These are phyloP conservation scores for Porites evermanni DNA, from an alignment of 92 coral and sea anemone genomes.

Conservation along the genomic window DNA sequence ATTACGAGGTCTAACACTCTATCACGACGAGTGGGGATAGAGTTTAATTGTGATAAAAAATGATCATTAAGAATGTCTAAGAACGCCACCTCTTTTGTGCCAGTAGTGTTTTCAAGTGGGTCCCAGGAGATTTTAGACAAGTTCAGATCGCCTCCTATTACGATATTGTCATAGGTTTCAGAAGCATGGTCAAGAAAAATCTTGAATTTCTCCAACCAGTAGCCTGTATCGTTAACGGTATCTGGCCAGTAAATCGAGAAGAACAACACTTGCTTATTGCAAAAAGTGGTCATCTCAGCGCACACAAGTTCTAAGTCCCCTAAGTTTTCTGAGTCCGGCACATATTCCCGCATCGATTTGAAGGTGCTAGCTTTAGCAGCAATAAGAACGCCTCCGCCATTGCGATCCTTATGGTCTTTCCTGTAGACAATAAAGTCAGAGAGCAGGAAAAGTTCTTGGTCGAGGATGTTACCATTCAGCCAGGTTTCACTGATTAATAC, in stretches of 20 bases:
- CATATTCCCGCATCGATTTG: conserved; percentile 36
- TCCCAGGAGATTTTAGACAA: neutral
- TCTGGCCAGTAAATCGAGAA: conserved; percentile 51
- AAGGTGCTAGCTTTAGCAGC: conserved; percentile 25
- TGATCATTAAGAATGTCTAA: neutral
- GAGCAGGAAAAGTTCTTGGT: conserved; percentile 20
- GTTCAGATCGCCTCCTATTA: neutral
- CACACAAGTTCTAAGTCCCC: conserved; percentile 8
- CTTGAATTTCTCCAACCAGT: conserved; percentile 44
- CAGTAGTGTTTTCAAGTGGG: conserved; percentile 32
- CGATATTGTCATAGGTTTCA: conserved; percentile 23
- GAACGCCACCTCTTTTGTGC: conserved; percentile 52
- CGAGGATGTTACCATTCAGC: conserved; percentile 24
- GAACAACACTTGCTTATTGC: conserved; percentile 25
- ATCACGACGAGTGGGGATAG: conserved; percentile 34
- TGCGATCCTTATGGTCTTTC: conserved; percentile 38
- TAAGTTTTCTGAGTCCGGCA: neutral
- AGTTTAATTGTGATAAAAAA: conserved; percentile 52
- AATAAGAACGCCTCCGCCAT: conserved; percentile 30
- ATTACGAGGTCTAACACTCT: too few species aligned
- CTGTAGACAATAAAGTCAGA: conserved; percentile 35
- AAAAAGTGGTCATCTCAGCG: conserved; percentile 39
- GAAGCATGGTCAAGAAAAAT: conserved; percentile 27
- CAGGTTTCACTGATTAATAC: conserved; percentile 32
- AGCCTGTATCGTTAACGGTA: conserved; percentile 38